Base-by-base conservation (phyloP, 2,797 vertebrate species). In the Malurus leucopterus region DNA sequence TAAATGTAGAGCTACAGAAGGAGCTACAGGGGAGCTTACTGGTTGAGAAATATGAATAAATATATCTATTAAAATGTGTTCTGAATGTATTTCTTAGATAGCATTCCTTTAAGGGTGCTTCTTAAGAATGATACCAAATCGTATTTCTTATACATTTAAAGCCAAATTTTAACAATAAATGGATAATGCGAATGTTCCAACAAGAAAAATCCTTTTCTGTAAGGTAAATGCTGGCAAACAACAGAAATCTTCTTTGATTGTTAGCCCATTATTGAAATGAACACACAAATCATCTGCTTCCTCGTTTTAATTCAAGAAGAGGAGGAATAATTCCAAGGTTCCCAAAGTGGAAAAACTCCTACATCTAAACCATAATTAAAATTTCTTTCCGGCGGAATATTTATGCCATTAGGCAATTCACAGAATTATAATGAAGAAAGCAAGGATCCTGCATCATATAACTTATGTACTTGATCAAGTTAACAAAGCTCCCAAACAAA, bases 241-340 rank as follows among this genome's bases (percentile, higher is more conserved):
- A 81, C 9, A 88, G 51, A 86, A 92, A 76, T 23, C n/a, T 29
- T 76, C 3, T 70, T 78, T 83, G 43, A 78, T 49, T 84, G 29
- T 78, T 88, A 58, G 46, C 9, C 61, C 30, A 54, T 78, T 89
- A 84, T 77, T 92, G 68, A 92, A 90, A 87, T 19, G 10, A 86
- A 49, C 20, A 83, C 24, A 69, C 6, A 92, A 89, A 89, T 85
- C 78, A 91, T 50, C 58, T 41, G 18, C 46, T 84, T 91, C 54
- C 40, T 64, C 36, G 64, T 34, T 90, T 87, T 75, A 89, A 91
- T 91, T 92, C 73, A 81, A 59, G 38, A 68, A 69, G 47, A 79
- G 84, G 30, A 88, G 68, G 69, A 91, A 86, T 84, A 93, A 89
- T 87, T 85, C 44, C 38, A 44, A 90, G 36, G 50, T 65, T 92